A percentile compares a stretch with the other conserved stretches of the same genome.
These are phyloP conservation scores for Triops longicaudatus DNA, from an alignment of 1,140 invertebrate genomes.

Conservation along the genomic window DNA sequence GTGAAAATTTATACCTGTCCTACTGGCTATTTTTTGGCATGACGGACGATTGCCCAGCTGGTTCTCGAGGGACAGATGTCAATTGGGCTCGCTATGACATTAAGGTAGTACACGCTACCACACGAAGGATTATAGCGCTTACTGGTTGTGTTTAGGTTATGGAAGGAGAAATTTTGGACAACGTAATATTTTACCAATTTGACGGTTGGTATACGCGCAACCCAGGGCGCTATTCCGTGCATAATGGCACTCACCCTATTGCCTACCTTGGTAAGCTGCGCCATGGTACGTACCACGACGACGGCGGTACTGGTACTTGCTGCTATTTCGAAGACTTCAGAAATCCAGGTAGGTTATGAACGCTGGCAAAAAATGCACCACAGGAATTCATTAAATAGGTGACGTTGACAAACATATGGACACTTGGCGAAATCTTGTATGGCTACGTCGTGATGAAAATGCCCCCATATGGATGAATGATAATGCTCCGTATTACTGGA, in stretches of 20 bases:
- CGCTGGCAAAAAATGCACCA: neutral
- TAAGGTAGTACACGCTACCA: constrained; percentile 29
- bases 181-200: constrained; percentile 33
- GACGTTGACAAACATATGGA: constrained; percentile 28
- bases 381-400: neutral
- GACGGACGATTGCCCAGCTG: constrained; percentile 31
- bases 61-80: constrained; percentile 28
- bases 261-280: constrained; percentile 32
- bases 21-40: constrained; percentile 33
- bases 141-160: constrained; percentile 17
- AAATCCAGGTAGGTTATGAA: constrained; percentile 30
- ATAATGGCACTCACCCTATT: constrained; percentile 31
- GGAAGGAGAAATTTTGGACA: constrained; percentile 30
- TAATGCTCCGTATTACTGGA: constrained; percentile 29
- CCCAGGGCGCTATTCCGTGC: constrained; percentile 32
- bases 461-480: constrained; percentile 31
- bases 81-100: constrained; percentile 31
- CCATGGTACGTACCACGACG: constrained; percentile 34
- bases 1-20: constrained; percentile 27
- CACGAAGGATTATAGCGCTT: neutral
- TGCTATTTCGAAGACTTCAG: constrained; percentile 34
- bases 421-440: constrained; percentile 31
- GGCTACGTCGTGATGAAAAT: constrained; percentile 26
- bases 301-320: constrained; percentile 33
- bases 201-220: constrained; percentile 33